Base-by-base conservation (phyloP, 2,797 vertebrate species). In the Anguilla marmorata region DNA sequence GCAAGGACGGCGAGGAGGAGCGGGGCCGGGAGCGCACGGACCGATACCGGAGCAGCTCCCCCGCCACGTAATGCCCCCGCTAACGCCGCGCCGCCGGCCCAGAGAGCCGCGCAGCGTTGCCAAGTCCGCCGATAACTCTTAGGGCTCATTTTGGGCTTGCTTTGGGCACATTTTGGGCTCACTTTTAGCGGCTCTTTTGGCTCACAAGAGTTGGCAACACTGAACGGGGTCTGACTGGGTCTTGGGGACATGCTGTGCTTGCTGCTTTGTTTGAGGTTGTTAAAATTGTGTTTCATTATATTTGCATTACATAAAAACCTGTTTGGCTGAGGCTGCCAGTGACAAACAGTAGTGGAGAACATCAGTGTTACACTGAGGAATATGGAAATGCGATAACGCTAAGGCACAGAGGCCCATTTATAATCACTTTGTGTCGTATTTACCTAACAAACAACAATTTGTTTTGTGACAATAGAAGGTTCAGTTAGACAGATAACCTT, bases 1-100 rank as follows among this genome's bases (percentile, higher is more conserved):
- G 94, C 85, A 90, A 91, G 90, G 95, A 96, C 83, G 89, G 91
- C 0, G 94, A 95, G 6, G 95, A 96, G 16, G 93, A 91, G 72
- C 88, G 85, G 21, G 74, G 24, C 85, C 86, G 87, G 84, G 88
- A 89, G 50, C 88, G 88, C 69, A 82, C 89, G 16, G 93, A 82
- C 16, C 95, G 94, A 90, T 96, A 93, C 2, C 92, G 89, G 83
- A 94, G 94, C 91, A 90, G 89, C 63, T 95, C 95, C 85, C 95
- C 94, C 9, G 89, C 87, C 87, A 95, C 92, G 95, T 89, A 92
- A 94, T 27, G 93, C 2, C 50, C 50, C 50, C 9, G 11, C 11
- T 12, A 52, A 45, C 41, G 41, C 41, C 41, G 41, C 41, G 41
- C 41, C 41, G 41, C 41, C 41, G 41, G 41, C 41, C 41, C 41